Conservation (phyloP, 2,113 vertebrate genomes). For the Vulpes vulpes region DNA sequence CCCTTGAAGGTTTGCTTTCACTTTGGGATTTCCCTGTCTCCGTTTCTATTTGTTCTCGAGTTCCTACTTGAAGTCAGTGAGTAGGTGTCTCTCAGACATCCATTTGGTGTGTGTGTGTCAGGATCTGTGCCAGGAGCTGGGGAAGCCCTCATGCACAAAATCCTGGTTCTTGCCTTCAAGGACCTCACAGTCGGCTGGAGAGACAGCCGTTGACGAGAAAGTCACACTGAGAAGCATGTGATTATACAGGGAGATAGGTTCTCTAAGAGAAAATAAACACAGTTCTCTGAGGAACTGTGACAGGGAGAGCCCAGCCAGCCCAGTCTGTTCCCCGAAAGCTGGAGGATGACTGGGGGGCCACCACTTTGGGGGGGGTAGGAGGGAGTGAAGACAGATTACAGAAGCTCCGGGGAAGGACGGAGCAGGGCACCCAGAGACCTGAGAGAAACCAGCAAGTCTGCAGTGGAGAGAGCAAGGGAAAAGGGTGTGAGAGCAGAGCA, state of each 20-base stretch:
- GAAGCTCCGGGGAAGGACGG: background rate
- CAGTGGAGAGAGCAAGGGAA: background rate
- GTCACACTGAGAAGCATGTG: background rate
- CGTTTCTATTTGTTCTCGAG: background rate
- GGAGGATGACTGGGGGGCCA: background rate
- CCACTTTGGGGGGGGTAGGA: background rate
- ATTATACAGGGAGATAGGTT: background rate
- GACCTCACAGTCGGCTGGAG: background rate
- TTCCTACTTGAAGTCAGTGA: background rate
- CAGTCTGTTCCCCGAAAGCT: background rate
- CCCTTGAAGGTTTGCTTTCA: constrained; percentile 5
- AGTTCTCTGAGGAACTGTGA: background rate
- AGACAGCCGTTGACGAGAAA: constrained; percentile 17
- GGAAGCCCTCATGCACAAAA: constrained; percentile 38
- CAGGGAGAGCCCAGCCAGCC: background rate
- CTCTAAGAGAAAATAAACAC: background rate
- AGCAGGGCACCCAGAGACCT: background rate
- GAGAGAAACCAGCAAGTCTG: background rate
- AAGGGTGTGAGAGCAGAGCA: background rate
- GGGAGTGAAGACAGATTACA: background rate
- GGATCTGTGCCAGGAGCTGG: background rate
- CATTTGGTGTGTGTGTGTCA: background rate
- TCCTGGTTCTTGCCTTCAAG: constrained; percentile 8
- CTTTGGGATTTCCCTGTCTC: background rate
- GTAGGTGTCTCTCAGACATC: background rate